Evolutionary conservation across 2,113 vertebrate species (phyloP).

Genomic region (Noctilio leporinus): DNA sequence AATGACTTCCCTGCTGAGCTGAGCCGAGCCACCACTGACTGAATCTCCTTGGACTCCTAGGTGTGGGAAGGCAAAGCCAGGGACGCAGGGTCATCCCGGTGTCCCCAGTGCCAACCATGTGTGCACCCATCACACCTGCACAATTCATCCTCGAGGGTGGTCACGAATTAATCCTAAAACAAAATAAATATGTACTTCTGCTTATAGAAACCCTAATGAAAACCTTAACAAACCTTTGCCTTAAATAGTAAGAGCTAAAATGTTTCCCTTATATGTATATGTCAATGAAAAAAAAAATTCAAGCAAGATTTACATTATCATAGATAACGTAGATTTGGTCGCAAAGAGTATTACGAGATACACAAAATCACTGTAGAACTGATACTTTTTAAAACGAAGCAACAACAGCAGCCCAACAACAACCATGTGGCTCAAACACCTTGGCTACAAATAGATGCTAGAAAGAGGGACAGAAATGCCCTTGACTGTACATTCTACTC

Average conservation of each 20-base stretch:
- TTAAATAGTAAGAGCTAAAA: not conserved
- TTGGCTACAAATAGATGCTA: not conserved
- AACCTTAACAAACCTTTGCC: not conserved
- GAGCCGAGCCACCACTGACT: not conserved
- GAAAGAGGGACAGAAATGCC: not conserved
- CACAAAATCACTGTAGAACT: not conserved
- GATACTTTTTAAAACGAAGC: not conserved
- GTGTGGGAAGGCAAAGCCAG: not conserved
- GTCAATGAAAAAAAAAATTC: not conserved
- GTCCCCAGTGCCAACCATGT: not conserved
- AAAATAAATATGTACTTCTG: not conserved
- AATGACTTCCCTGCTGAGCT: not conserved
- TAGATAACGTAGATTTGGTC: not conserved
- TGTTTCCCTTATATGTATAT: not conserved
- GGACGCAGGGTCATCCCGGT: too few relatives aligned
- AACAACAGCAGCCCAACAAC: not conserved
- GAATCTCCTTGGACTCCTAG: not conserved
- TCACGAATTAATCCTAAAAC: not conserved
- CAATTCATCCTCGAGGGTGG: not conserved
- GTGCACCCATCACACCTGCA: not conserved
- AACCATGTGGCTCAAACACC: not conserved
- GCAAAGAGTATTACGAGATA: not conserved
- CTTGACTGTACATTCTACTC: not conserved
- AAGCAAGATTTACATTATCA: not conserved
- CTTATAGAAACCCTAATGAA: not conserved